Evolutionary conservation across 2,888 invertebrate species (phyloP).

Genomic region (Cephus pygmeus): DNA sequence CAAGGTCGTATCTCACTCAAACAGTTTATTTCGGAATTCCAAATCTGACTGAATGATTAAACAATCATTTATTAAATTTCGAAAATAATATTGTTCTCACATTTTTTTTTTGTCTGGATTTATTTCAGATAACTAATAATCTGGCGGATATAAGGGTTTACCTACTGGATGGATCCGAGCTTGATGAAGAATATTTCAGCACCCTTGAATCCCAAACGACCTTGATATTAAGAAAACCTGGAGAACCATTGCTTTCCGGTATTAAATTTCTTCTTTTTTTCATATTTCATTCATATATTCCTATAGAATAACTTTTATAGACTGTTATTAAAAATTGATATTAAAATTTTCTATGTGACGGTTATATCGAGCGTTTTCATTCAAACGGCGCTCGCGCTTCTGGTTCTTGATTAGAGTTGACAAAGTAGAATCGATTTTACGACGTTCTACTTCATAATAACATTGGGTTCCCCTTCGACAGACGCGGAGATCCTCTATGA

Average conservation of each 20-base stretch:
- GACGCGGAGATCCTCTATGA: conserved; percentile 80
- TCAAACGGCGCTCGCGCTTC: neutral
- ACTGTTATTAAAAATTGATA: neutral
- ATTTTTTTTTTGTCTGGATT: neutral
- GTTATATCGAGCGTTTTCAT: neutral
- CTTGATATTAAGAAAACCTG: conserved; percentile 70
- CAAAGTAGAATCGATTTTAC: neutral
- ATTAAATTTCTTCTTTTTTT: conserved; percentile 18
- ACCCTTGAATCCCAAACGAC: conserved; percentile 81
- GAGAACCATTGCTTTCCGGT: conserved; percentile 64
- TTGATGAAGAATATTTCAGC: conserved; percentile 80
- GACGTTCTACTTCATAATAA: neutral
- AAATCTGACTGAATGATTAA: conserved; percentile 10
- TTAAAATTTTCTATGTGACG: neutral
- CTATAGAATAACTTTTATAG: neutral
- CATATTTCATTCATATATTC: neutral
- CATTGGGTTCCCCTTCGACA: conserved; percentile 49
- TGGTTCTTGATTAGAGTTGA: neutral
- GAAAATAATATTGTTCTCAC: neutral
- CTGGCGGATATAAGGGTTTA: conserved; percentile 51
- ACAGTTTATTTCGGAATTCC: neutral
- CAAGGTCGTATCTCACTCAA: conserved; percentile 25
- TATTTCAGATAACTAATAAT: conserved; percentile 29
- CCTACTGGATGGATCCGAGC: conserved; percentile 58
- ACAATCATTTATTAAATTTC: neutral